phyloP scores from a whole-genome alignment of 2,888 invertebrate genomes.

The Lochmaea capreae region DNA sequence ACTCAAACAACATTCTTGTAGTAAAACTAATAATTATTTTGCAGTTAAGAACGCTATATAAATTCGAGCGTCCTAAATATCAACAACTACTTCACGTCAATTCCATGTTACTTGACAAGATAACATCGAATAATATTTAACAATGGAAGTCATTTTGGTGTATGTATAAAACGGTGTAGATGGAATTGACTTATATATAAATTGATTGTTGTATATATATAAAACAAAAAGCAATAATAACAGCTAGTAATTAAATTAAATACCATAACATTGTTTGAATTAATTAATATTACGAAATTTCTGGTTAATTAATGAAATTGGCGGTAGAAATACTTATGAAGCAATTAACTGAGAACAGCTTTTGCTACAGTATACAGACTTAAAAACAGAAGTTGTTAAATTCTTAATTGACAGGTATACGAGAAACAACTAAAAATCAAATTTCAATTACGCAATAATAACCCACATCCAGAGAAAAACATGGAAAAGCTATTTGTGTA shows the following conservation, averaged over 20 bases:
- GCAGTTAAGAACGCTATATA: background rate
- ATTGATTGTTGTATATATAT: no score
- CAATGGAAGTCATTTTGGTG: background rate
- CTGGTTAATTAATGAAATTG: background rate
- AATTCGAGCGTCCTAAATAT: background rate
- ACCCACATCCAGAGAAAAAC: no score
- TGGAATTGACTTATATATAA: no score
- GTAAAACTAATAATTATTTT: background rate
- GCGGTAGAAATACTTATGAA: background rate
- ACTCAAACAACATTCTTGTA: background rate
- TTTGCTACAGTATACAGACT: background rate
- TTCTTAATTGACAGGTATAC: background rate
- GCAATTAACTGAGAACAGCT: background rate
- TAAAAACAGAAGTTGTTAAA: background rate
- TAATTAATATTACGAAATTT: background rate
- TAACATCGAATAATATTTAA: conserved; percentile 1
- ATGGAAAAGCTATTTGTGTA: no score
- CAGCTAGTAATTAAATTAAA: no score
- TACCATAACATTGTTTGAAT: background rate
- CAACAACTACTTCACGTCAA: background rate
- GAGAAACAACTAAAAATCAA: no score
- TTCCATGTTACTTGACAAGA: background rate
- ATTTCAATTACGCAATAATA: no score
- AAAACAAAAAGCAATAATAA: no score
- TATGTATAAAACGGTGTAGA: background rate